Percentiles rank a stretch among this genome's conserved stretches.
Evolutionary conservation across 92 coral and sea anemone species (phyloP).

Genomic region (Phenganax stokvisi): DNA sequence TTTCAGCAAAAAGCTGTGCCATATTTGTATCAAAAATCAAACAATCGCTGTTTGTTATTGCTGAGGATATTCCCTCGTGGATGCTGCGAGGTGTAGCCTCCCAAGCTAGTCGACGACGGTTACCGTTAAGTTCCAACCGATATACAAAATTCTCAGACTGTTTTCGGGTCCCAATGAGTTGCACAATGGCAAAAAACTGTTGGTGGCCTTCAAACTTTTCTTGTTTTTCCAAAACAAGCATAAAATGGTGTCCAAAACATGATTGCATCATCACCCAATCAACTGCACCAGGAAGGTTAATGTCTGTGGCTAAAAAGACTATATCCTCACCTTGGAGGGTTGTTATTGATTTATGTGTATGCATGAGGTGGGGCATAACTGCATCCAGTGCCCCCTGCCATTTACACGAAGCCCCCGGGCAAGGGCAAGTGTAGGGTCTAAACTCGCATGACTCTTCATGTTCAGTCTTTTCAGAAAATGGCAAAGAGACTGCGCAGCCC

Average conservation of each 20-base stretch:
- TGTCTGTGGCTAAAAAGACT: constrained; percentile 95
- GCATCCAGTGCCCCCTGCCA: constrained; percentile 99
- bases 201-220: constrained; percentile 97
- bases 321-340: constrained; percentile 99
- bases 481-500: constrained; percentile 82
- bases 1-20: constrained; percentile 98
- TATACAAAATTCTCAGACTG: constrained; percentile 97
- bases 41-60: constrained; percentile 95
- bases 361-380: constrained; percentile 99
- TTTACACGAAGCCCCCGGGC: constrained; percentile 99
- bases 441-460: constrained; percentile 98
- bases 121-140: constrained; percentile 94
- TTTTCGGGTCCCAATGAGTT: constrained; percentile 95
- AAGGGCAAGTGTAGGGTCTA: constrained; percentile 97
- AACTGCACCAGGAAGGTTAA: constrained; percentile 95
- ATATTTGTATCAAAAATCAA: constrained; percentile 93
- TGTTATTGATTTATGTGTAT: constrained; percentile 98
- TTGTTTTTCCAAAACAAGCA: constrained; percentile 95
- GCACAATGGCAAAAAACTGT: constrained; percentile 97
- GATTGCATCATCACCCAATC: constrained; percentile 99
- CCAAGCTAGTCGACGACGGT: constrained; percentile 89
- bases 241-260: constrained; percentile 95
- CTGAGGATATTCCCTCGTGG: constrained; percentile 98
- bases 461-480: constrained; percentile 93
- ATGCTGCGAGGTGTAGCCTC: constrained; percentile 99